Base-by-base conservation (phyloP, 2,113 vertebrate genomes). In the Meriones unguiculatus region DNA sequence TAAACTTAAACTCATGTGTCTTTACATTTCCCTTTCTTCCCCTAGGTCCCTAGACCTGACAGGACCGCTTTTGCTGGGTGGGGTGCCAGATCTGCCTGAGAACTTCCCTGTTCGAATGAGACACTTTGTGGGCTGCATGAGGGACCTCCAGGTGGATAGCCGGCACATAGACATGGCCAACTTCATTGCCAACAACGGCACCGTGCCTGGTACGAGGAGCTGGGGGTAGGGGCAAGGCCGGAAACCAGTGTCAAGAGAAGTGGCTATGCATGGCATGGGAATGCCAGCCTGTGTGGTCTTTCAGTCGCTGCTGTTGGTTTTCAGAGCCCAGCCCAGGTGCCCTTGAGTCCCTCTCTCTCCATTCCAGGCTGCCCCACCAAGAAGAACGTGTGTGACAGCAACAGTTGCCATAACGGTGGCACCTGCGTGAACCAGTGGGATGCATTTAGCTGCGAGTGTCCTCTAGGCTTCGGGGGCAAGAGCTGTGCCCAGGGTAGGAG, bases 101-200 rank as follows among this genome's bases (percentile, higher is more conserved):
- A 99, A 98, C 96, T 99, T 99, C 96, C 99, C 99, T 0, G 98
- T 99, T 41, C 98, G 97, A 72, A 99, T 98, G 96, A 98, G 98
- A 12, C 99, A 99, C 97, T 99, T 99, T 0, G 98, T 99, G 95
- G 99, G 99, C 96, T 99, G 99, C 98, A 99, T 99, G 98, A 98
- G 98, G 97, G 98, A 99, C 98, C 98, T 99, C 93, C 99, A 98
- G 7, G 98, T 99, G 7, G 99, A 99, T 98, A 99, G 99, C 98
- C 99, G 97, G 87, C 98, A 98, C 0, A 93, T 99, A 5, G 99
- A 99, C 98, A 99, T 99, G 99, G 99, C 99, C 0, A 98, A 99
- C 96, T 99, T 99, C 98, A 99, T 99, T 25, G 99, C 99, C 77
- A 99, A 99, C 98, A 99, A 99, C 0, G 99, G 99, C 98, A 99